Conservation (phyloP, 1,140 invertebrate genomes). For the Trichonephila inaurata region DNA sequence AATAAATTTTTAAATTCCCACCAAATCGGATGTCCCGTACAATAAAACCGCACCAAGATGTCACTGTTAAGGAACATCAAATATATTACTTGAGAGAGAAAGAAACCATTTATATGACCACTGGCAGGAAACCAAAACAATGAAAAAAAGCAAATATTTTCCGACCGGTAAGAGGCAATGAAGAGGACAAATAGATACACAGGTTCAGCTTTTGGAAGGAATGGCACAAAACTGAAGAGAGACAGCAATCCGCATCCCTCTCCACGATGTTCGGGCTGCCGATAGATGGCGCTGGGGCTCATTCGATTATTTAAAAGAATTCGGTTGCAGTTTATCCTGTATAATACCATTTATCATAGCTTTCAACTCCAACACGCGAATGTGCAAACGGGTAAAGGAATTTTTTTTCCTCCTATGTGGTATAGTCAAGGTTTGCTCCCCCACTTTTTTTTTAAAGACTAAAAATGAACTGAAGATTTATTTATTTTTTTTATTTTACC, state of each 20-base stretch:
- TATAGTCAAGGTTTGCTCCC: neutral
- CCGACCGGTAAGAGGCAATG: neutral
- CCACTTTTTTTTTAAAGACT: neutral
- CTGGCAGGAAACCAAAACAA: neutral
- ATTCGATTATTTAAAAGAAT: constrained; percentile 43
- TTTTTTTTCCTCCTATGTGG: neutral
- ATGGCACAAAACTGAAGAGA: constrained; percentile 36
- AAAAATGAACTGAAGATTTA: neutral
- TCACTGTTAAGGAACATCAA: neutral
- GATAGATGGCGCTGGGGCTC: constrained; percentile 60
- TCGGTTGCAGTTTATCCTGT: constrained; percentile 37
- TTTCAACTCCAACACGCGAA: constrained; percentile 70
- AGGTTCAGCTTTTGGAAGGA: neutral
- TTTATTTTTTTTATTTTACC: neutral
- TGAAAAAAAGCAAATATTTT: neutral
- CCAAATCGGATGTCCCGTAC: neutral
- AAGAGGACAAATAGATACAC: neutral
- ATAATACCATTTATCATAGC: constrained; percentile 68
- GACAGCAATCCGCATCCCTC: constrained; percentile 33
- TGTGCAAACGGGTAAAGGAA: constrained; percentile 34
- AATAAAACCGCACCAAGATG: neutral
- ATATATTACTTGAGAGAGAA: neutral
- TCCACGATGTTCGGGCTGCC: neutral
- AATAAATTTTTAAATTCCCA: neutral
- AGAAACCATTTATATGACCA: neutral